Percentiles rank a stretch among this genome's conserved stretches.
Conservation (phyloP, 2,888 invertebrate species). For the Atethmia centrago region DNA sequence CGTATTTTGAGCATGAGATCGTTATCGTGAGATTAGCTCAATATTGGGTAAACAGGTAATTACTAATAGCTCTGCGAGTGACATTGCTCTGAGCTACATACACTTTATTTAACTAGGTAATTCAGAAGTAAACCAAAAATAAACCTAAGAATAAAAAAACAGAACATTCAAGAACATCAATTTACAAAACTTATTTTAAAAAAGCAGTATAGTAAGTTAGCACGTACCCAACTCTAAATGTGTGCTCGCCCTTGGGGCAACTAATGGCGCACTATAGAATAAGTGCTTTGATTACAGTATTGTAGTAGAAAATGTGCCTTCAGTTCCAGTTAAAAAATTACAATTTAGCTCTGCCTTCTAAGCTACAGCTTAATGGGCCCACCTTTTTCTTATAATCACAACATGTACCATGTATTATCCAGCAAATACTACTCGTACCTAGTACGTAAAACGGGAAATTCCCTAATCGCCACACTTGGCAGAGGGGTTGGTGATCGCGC, state of each 20-base stretch:
- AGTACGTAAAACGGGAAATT: background rate
- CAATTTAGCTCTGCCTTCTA: no score
- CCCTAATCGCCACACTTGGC: background rate
- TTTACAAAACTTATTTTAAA: background rate
- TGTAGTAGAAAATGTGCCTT: no score
- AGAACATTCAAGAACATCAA: background rate
- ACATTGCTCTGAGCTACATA: no score
- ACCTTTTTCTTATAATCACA: background rate
- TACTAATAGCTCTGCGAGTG: no score
- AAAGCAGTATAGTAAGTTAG: background rate
- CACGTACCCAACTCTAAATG: background rate
- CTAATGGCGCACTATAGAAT: background rate
- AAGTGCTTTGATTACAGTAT: no score
- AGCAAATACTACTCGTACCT: no score
- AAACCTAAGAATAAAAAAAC: background rate
- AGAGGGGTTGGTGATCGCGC: background rate
- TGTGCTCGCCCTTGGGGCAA: background rate
- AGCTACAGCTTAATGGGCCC: background rate
- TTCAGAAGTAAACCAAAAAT: background rate
- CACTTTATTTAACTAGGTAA: background rate
- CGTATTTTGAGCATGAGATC: constrained; percentile 11
- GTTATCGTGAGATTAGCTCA: no score
- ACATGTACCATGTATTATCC: background rate
- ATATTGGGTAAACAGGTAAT: no score
- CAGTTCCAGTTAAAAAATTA: no score